phyloP scores from a whole-genome alignment of 2,888 invertebrate species.

The Blastobasis lacticolella region DNA sequence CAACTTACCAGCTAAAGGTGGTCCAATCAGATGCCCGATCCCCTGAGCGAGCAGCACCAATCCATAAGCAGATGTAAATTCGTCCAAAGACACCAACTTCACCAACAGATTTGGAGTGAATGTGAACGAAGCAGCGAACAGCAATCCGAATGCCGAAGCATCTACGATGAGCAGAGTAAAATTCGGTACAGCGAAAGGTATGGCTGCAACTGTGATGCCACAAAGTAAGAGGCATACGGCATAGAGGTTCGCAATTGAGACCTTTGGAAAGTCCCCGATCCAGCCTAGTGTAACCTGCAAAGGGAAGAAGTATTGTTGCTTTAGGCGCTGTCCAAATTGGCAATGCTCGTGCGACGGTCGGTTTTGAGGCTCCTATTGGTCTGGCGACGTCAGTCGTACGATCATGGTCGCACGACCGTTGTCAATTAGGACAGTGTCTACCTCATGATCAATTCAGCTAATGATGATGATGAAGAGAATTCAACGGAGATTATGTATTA shows the following conservation, averaged over 20 bases:
- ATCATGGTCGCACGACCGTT: too few relatives aligned
- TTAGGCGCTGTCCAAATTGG: too few relatives aligned
- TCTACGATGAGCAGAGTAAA: constrained; percentile 65
- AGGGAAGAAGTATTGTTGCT: not conserved
- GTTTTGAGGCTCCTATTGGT: too few relatives aligned
- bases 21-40: constrained; percentile 92
- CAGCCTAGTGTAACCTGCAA: constrained; percentile 86
- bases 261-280: constrained; percentile 89
- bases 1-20: constrained; percentile 87
- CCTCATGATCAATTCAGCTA: too few relatives aligned
- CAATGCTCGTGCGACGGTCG: too few relatives aligned
- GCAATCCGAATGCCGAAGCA: constrained; percentile 86
- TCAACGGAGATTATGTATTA: too few relatives aligned
- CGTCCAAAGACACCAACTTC: constrained; percentile 89
- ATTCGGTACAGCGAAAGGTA: constrained; percentile 69
- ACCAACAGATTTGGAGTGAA: constrained; percentile 93
- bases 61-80: constrained; percentile 95
- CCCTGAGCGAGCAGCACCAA: constrained; percentile 92
- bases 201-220: constrained; percentile 75
- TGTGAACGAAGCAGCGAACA: constrained; percentile 93
- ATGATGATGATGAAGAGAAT: too few relatives aligned
- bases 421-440: too few relatives aligned
- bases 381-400: too few relatives aligned
- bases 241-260: constrained; percentile 88
- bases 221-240: constrained; percentile 83